Evolutionary conservation across 2,888 invertebrate genomes (phyloP).

Genomic region (Athripsodes cinereus): DNA sequence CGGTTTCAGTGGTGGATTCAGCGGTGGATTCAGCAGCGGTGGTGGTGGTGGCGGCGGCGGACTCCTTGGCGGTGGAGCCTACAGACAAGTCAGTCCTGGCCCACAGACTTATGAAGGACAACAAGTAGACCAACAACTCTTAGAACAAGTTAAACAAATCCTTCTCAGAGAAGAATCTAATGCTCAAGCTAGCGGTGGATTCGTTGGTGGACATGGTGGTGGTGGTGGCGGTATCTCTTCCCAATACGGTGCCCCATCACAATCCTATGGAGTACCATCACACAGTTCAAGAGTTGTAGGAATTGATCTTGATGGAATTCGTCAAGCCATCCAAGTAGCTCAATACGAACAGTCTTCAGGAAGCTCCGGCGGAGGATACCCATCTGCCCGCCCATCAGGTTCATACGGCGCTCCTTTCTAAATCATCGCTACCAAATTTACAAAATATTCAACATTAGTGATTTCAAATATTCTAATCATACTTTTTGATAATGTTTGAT

Average conservation of each 20-base stretch:
- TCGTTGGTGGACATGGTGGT: slow-evolving; percentile 42
- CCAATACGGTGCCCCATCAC: slow-evolving; percentile 61
- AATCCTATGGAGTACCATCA: slow-evolving; percentile 59
- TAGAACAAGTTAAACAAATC: slow-evolving; percentile 81
- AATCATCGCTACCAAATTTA: slow-evolving; percentile 26
- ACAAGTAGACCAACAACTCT: slow-evolving; percentile 70
- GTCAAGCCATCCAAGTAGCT: slow-evolving; percentile 82
- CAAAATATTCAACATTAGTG: not conserved
- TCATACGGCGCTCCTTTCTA: slow-evolving; percentile 56
- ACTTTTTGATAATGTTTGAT: not conserved
- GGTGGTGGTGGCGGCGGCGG: slow-evolving; percentile 52
- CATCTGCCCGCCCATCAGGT: slow-evolving; percentile 41
- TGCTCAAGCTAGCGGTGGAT: slow-evolving; percentile 48
- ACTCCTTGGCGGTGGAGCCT: slow-evolving; percentile 60
- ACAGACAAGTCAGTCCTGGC: slow-evolving; percentile 70
- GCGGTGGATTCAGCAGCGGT: slow-evolving; percentile 38
- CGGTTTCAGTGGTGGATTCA: slow-evolving; percentile 31
- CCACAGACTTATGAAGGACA: slow-evolving; percentile 79
- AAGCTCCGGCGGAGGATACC: slow-evolving; percentile 37
- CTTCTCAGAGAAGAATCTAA: slow-evolving; percentile 74
- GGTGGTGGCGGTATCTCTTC: slow-evolving; percentile 50
- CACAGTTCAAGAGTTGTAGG: slow-evolving; percentile 62
- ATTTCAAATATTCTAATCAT: not conserved
- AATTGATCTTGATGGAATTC: slow-evolving; percentile 78
- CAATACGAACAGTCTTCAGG: slow-evolving; percentile 68